Base-by-base conservation (phyloP, 2,797 vertebrate species). In the Smutsia temminckii region DNA sequence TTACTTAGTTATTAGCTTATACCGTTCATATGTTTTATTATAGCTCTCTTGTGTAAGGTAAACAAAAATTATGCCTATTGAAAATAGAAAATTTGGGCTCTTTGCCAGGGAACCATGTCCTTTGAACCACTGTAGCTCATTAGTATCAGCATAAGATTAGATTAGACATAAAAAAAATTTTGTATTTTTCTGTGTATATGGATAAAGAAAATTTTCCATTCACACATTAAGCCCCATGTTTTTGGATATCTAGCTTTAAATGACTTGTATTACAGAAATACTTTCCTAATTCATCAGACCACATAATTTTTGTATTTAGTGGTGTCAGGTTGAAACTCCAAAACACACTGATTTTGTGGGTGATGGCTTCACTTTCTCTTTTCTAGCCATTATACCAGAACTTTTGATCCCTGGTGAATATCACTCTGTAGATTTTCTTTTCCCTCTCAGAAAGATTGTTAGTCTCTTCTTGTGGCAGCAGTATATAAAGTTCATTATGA, bases 231-330 rank as follows among this genome's bases (percentile, higher is more conserved):
- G 74, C 46, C 16, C 61, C 23, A 27, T 89, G 37, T 49, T 93
- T 97, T 96, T 96, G 95, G 61, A 83, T 96, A 97, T 96, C 96
- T 94, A 78, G 87, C 94, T 96, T 96, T 94, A 97, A 97, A 95
- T 96, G 93, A 93, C 93, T 94, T 89, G 55, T 3, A 49, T 25
- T 89, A 17, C 94, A 72, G 77, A 77, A 75, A 87, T 77, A 9
- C 34, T n/a, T 80, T 18, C 11, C 11, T 75, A 16, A n/a, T 84
- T 42, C 55, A 85, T 95, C 89, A 86, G 94, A 95, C 95, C 93
- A 80, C 85, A 53, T 78, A 74, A 18, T 63, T 42, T 85, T 80
- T 83, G 37, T 69, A 37, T 85, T 95, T 89, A 86, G 75, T 93
- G 85, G 69, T 96, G 46, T 72, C 81, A 66, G 91, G 34, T 72